Conservation (phyloP, 2,113 vertebrate genomes). For the Oriolus oriolus region DNA sequence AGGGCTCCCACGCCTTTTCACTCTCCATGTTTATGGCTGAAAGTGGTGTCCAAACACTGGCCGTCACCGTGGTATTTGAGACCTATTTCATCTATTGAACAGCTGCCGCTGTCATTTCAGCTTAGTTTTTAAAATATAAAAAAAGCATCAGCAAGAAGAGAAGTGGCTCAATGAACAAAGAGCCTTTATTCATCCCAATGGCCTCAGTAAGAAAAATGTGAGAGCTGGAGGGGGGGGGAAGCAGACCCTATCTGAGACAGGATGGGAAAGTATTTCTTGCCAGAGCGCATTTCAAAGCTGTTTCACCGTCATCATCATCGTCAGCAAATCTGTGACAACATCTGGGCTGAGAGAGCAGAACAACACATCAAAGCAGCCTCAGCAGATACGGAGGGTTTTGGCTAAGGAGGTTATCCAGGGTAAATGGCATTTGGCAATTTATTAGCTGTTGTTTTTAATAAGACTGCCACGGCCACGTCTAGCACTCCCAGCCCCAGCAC, state of each 20-base stretch:
- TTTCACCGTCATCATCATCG: not conserved
- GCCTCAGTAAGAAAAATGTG: not conserved
- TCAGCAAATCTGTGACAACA: not conserved
- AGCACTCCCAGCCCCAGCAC: not conserved
- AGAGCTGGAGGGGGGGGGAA: rapidly evolving
- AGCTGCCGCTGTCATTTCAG: not conserved
- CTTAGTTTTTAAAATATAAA: not conserved
- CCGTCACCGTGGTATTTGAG: not conserved
- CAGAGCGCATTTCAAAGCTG: not conserved
- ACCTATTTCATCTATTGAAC: not conserved
- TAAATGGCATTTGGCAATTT: conserved; percentile 37
- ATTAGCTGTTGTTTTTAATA: conserved; percentile 32
- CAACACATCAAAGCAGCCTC: conserved; percentile 22
- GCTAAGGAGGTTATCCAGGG: conserved; percentile 3
- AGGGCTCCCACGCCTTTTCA: not conserved
- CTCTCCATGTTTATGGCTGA: not conserved
- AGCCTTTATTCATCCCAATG: not conserved
- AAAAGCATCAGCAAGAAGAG: not conserved
- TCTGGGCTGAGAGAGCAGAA: conserved; percentile 21
- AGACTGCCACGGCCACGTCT: not conserved
- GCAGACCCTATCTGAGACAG: not conserved
- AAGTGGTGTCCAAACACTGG: not conserved
- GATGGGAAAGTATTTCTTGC: conserved; percentile 30
- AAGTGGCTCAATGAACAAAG: not conserved
- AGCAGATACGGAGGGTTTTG: not conserved